Conservation (phyloP, 2,797 vertebrate species). For the Sebastes aleutianus region DNA sequence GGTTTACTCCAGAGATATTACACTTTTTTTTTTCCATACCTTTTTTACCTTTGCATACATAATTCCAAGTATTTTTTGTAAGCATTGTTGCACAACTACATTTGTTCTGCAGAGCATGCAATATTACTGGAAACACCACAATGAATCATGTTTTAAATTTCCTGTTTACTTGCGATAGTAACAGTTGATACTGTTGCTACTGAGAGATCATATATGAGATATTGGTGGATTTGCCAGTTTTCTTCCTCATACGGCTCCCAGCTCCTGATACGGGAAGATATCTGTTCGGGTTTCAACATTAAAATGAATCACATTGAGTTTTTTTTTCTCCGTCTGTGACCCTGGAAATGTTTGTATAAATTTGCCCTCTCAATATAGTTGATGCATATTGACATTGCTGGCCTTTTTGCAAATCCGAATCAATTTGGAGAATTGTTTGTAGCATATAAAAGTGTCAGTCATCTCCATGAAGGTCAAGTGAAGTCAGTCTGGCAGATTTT, state of each 20-base stretch:
- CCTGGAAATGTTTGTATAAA: neutral
- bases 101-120: slow-evolving; percentile 6
- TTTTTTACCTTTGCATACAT: neutral
- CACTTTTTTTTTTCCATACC: neutral
- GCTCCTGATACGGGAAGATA: neutral
- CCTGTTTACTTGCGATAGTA: slow-evolving; percentile 33
- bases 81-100: neutral
- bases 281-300: slow-evolving; percentile 8
- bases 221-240: neutral
- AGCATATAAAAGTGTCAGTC: slow-evolving; percentile 42
- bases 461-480: slow-evolving; percentile 35
- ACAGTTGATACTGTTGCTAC: slow-evolving; percentile 24
- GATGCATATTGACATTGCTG: slow-evolving; percentile 41
- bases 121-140: slow-evolving; percentile 5
- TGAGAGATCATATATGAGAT: slow-evolving; percentile 36
- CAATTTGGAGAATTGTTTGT: slow-evolving; percentile 48
- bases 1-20: neutral
- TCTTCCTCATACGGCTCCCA: neutral
- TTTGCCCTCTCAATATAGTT: slow-evolving; percentile 12
- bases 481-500: neutral
- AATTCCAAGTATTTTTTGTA: neutral
- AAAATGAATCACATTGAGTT: neutral
- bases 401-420: slow-evolving; percentile 40
- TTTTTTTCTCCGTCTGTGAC: neutral
- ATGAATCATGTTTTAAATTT: slow-evolving; percentile 57